phyloP scores from a whole-genome alignment of 2,113 vertebrate species.

The Tyto alba region DNA sequence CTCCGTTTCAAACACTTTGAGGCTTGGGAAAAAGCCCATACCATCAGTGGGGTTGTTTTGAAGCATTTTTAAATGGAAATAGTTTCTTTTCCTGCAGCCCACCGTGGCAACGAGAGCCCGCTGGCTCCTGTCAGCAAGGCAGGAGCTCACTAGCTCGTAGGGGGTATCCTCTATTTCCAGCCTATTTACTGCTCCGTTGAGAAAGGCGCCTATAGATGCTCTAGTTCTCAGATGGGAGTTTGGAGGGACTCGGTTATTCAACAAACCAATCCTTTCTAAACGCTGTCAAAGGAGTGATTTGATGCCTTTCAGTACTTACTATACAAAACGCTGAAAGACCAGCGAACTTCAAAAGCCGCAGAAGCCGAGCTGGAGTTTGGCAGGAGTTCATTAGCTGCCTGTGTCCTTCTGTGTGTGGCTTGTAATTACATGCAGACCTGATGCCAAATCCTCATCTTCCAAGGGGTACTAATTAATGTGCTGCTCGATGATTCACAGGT shows the following conservation, averaged over 20 bases:
- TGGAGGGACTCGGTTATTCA: conserved; percentile 64
- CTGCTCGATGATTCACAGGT: conserved; percentile 64
- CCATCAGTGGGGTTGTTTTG: background rate
- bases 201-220: conserved; percentile 48
- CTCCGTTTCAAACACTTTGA: background rate
- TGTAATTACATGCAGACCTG: conserved; percentile 73
- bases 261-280: conserved; percentile 58
- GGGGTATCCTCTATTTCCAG: conserved; percentile 40
- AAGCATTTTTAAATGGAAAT: conserved; percentile 22
- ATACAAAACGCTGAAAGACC: conserved; percentile 72
- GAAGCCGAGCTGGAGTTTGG: conserved; percentile 70
- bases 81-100: conserved; percentile 33
- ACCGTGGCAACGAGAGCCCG: background rate
- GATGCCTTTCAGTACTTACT: conserved; percentile 71
- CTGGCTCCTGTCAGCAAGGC: background rate
- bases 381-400: conserved; percentile 72
- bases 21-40: background rate
- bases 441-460: conserved; percentile 71
- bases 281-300: conserved; percentile 65
- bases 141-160: background rate
- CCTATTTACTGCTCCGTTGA: conserved; percentile 14
- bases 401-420: conserved; percentile 76
- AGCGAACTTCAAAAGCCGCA: conserved; percentile 70
- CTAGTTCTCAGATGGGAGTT: conserved; percentile 63
- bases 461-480: conserved; percentile 71